Conservation (phyloP, 2,888 invertebrate genomes). For the Ophion obscuratus region DNA sequence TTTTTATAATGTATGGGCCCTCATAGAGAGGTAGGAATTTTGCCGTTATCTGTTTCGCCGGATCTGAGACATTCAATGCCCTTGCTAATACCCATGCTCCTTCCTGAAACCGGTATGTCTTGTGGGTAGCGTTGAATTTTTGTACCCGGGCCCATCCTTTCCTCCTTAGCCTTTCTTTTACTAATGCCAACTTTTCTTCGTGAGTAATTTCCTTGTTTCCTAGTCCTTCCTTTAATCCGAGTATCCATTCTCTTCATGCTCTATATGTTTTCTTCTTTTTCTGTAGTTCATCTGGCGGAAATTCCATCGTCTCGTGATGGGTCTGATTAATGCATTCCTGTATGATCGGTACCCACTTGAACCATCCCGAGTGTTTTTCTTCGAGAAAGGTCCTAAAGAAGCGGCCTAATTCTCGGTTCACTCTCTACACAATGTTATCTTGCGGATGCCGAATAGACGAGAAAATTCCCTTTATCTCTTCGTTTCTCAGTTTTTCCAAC, state of each 20-base stretch:
- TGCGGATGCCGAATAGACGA: constrained; percentile 21
- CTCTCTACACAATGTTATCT: constrained; percentile 10
- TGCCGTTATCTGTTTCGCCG: too few species aligned
- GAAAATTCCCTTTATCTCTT: not conserved
- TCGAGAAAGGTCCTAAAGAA: not conserved
- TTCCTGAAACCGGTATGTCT: constrained; percentile 10
- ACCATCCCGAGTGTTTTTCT: too few species aligned
- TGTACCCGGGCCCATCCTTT: constrained; percentile 1
- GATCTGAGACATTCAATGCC: too few species aligned
- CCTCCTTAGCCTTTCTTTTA: not conserved
- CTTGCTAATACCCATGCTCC: constrained; percentile 38
- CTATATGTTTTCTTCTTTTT: too few species aligned
- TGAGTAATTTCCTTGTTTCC: not conserved
- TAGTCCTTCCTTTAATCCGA: not conserved
- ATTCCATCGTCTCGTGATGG: too few species aligned
- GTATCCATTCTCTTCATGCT: too few species aligned
- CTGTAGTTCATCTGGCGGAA: too few species aligned
- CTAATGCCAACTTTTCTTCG: not conserved
- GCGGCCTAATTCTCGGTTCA: constrained; percentile 6
- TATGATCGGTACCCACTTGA: too few species aligned
- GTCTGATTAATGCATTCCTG: constrained; percentile 11
- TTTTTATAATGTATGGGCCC: too few species aligned
- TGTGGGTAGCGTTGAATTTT: constrained; percentile 9
- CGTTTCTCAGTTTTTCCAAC: not conserved
- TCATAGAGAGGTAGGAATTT: too few species aligned